phyloP scores from a whole-genome alignment of 1,140 invertebrate genomes.

The Drosophila micromelanica region DNA sequence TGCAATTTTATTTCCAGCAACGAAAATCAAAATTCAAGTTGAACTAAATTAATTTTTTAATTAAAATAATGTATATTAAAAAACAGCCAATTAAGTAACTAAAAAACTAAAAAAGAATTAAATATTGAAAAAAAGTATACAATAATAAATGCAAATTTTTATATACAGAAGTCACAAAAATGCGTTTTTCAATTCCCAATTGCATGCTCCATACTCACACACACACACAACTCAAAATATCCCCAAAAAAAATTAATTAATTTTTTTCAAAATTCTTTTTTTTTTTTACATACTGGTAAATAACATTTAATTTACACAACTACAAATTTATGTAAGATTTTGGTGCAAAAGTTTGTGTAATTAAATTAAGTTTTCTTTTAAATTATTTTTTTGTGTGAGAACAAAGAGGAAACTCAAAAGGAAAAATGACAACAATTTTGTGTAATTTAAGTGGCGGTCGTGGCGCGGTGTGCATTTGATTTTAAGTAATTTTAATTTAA shows the following conservation, averaged over 20 bases:
- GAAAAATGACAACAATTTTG: conserved; percentile 1
- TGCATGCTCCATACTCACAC: conserved; percentile 30
- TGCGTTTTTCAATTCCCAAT: conserved; percentile 74
- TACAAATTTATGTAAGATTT: conserved; percentile 52
- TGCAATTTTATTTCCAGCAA: conserved; percentile 42
- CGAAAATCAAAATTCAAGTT: conserved; percentile 51
- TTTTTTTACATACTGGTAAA: conserved; percentile 59
- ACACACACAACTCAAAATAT: conserved; percentile 6
- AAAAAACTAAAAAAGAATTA: conserved; percentile 30
- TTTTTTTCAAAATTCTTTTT: conserved; percentile 9
- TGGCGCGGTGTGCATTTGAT: conserved; percentile 51
- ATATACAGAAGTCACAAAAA: conserved; percentile 67
- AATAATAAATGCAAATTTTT: conserved; percentile 75
- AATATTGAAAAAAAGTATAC: conserved; percentile 37
- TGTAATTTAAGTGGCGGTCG: conserved; percentile 36
- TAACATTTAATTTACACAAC: conserved; percentile 60
- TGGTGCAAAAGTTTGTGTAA: conserved; percentile 69
- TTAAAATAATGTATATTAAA: conserved; percentile 38
- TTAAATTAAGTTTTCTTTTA: conserved; percentile 57
- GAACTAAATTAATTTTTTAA: conserved; percentile 32
- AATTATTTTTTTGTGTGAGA: conserved; percentile 13
- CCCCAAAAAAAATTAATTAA: conserved; percentile 6
- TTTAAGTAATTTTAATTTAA: conserved; percentile 38
- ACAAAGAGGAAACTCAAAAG: background rate
- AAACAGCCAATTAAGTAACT: conserved; percentile 29